These are phyloP conservation scores for Lasius platythorax DNA, from an alignment of 2,888 invertebrate genomes.

Conservation along the genomic window DNA sequence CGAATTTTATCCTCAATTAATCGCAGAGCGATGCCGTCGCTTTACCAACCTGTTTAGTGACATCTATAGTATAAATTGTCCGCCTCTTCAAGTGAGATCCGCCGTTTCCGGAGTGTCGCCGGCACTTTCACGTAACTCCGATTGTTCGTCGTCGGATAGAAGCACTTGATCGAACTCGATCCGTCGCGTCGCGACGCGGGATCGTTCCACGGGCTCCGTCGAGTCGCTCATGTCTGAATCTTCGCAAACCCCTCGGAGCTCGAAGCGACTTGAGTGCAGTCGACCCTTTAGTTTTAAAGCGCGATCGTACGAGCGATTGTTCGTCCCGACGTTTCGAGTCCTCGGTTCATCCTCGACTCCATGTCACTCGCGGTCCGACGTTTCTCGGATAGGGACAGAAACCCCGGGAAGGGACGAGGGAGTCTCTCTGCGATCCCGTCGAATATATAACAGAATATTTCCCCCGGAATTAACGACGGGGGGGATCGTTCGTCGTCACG, in stretches of 20 bases:
- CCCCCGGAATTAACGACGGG: conserved; percentile 29
- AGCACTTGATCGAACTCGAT: conserved; percentile 69
- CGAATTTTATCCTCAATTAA: neutral
- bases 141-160: conserved; percentile 63
- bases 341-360: conserved; percentile 13
- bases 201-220: conserved; percentile 63
- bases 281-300: conserved; percentile 8
- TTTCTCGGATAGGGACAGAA: neutral
- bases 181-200: conserved; percentile 61
- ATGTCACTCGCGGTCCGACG: neutral
- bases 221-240: conserved; percentile 65
- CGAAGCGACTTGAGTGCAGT: neutral
- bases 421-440: neutral
- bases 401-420: neutral
- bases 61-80: conserved; percentile 67
- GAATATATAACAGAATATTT: neutral
- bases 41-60: conserved; percentile 73
- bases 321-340: conserved; percentile 8
- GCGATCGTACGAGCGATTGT: conserved; percentile 40
- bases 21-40: neutral
- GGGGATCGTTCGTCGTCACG: conserved; percentile 44
- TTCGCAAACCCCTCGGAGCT: conserved; percentile 37
- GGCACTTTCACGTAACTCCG: conserved; percentile 67
- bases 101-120: conserved; percentile 64
- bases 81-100: conserved; percentile 72